Base-by-base conservation (phyloP, 2,888 invertebrate genomes). In the Cremastinae sp. region DNA sequence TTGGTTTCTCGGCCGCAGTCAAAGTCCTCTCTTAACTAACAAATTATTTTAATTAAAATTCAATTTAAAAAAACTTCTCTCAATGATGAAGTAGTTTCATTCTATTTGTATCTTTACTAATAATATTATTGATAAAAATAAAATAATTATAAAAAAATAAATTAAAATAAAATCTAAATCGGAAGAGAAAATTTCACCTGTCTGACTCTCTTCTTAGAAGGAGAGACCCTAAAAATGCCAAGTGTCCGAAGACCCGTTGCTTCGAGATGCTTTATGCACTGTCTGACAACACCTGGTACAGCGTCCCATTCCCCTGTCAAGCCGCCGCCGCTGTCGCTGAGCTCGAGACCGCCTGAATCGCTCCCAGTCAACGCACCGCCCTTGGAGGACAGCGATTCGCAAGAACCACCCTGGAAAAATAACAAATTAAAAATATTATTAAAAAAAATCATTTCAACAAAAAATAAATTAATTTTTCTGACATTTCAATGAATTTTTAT, bases 181-280 rank as follows among this genome's bases (percentile, higher is more conserved):
- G n/a, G n/a, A n/a, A n/a, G n/a, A 14, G 41, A 10, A 9, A 16
- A n/a, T 64, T 47, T 75, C 73, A 97, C 96, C 94, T 97, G 96
- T 90, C 97, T 92, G 47, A 97, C 96, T 88, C 97, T 92, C 89
- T 97, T 98, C 90, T 96, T 97, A 2, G 97, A 97, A 39, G 97
- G 94, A 79, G 97, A 96, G 53, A 98, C 97, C 81, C 98, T 93
- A 90, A 98, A 98, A 75, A 98, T 94, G 0, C 98, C 98, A 14
- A 97, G 92, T 47, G 96, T 96, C 84, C 94, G 93, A 51, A 98
- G 91, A 22, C 97, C 97, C 83, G 95, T 92, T 64, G 92, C 91
- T 86, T 97, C 94, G 78, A 98, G 92, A 90, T 97, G 96, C 81
- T 93, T 93, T 75, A 97, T 93, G 87, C 97, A 97, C 78, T 94